These are phyloP conservation scores for Agrypnia vestita DNA, from an alignment of 1,140 invertebrate species.

Conservation along the genomic window DNA sequence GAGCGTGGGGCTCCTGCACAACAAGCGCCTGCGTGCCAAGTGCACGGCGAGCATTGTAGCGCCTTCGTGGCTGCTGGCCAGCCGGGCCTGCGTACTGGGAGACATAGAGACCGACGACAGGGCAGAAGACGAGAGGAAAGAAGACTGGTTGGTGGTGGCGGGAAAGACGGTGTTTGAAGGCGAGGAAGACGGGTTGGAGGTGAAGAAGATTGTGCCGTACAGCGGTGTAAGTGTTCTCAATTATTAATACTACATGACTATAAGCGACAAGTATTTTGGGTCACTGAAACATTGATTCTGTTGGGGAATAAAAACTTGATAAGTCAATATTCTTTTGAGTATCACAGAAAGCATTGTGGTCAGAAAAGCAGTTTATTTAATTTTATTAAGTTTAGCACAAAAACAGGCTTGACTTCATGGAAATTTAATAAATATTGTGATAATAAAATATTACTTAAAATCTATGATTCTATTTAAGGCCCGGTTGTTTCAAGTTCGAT, in stretches of 20 bases:
- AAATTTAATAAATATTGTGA: no score
- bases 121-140: background rate
- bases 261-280: no score
- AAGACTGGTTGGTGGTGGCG: constrained; percentile 47
- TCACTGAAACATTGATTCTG: no score
- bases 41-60: constrained; percentile 77
- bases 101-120: constrained; percentile 10
- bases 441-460: no score
- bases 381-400: no score
- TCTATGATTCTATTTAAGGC: no score
- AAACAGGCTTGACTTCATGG: no score
- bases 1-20: constrained; percentile 73
- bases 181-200: constrained; percentile 61
- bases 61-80: constrained; percentile 74
- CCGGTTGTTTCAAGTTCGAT: no score
- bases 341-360: no score
- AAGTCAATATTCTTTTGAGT: no score
- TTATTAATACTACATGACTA: constrained; percentile 19
- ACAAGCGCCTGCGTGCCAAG: constrained; percentile 70
- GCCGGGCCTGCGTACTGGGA: constrained; percentile 73
- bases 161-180: constrained; percentile 30
- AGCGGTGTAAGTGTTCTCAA: constrained; percentile 64
- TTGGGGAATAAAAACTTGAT: no score
- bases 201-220: constrained; percentile 73
- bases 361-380: no score